Percentiles rank a stretch among this genome's conserved stretches.
phyloP scores from a whole-genome alignment of 2,113 vertebrate genomes.

The Oryzias curvinotus region DNA sequence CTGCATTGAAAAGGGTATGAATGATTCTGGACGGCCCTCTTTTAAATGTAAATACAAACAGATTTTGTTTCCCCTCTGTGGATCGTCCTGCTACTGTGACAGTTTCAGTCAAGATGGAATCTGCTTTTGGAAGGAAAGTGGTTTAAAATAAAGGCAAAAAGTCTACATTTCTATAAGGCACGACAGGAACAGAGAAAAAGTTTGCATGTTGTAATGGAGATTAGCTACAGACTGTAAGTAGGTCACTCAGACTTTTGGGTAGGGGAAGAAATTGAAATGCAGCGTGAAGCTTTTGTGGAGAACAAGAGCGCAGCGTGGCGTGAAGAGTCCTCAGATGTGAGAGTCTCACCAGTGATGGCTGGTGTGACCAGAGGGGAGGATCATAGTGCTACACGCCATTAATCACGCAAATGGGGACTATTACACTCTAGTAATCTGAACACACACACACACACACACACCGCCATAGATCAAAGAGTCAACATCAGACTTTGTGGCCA shows the following conservation, averaged over 20 bases:
- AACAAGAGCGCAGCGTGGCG: not conserved
- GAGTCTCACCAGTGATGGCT: not conserved
- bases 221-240: no score
- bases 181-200: no score
- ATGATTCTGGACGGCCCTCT: no score
- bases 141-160: no score
- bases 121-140: no score
- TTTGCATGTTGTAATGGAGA: no score
- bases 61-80: no score
- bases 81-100: no score
- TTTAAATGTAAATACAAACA: no score
- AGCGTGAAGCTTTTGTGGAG: not conserved
- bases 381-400: constrained; percentile 41
- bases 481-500: constrained; percentile 23
- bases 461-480: constrained; percentile 31
- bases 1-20: no score
- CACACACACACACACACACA: constrained; percentile 17
- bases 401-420: constrained; percentile 48
- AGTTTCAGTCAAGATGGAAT: no score
- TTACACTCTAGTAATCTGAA: constrained; percentile 8
- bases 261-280: not conserved
- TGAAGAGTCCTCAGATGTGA: not conserved
- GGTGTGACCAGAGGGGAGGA: constrained; percentile 43
- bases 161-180: no score
- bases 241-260: not conserved